These are phyloP conservation scores for Zoanthus solanderi DNA, from an alignment of 92 coral and sea anemone species.

Conservation along the genomic window DNA sequence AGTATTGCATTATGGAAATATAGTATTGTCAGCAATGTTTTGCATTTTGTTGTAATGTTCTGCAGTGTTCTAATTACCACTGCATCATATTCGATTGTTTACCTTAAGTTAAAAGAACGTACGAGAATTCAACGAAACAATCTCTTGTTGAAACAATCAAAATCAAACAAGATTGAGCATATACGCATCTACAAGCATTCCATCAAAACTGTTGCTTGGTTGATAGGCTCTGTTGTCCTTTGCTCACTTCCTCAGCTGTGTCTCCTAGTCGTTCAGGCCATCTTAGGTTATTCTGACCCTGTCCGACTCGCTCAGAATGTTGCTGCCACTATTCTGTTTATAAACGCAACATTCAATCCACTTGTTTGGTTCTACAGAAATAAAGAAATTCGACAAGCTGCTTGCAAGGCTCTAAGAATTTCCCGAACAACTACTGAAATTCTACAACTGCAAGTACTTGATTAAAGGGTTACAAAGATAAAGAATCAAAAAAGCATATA, in stretches of 20 bases:
- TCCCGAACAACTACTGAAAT: not conserved
- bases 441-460: not conserved
- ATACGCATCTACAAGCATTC: slow-evolving; percentile 26
- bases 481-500: too few relatives aligned
- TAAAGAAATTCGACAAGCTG: slow-evolving; percentile 2
- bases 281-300: slow-evolving; percentile 26
- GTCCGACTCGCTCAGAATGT: slow-evolving; percentile 42
- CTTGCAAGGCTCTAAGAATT: slow-evolving; percentile 29
- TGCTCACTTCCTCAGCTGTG: slow-evolving; percentile 29
- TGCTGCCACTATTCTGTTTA: slow-evolving; percentile 32
- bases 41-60: slow-evolving; percentile 20
- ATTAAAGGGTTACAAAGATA: not conserved
- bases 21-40: slow-evolving; percentile 4
- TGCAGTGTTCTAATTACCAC: slow-evolving; percentile 20
- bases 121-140: not conserved
- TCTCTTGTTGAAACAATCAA: not conserved
- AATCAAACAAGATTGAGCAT: not conserved
- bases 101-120: slow-evolving; percentile 14
- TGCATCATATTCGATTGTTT: slow-evolving; percentile 6
- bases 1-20: slow-evolving; percentile 35
- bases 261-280: slow-evolving; percentile 1
- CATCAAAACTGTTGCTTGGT: slow-evolving; percentile 35
- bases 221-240: slow-evolving; percentile 28
- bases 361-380: slow-evolving; percentile 35
- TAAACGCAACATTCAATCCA: slow-evolving; percentile 36